Base-by-base conservation (phyloP, 2,797 vertebrate species). In the Rhinoraja longicauda region DNA sequence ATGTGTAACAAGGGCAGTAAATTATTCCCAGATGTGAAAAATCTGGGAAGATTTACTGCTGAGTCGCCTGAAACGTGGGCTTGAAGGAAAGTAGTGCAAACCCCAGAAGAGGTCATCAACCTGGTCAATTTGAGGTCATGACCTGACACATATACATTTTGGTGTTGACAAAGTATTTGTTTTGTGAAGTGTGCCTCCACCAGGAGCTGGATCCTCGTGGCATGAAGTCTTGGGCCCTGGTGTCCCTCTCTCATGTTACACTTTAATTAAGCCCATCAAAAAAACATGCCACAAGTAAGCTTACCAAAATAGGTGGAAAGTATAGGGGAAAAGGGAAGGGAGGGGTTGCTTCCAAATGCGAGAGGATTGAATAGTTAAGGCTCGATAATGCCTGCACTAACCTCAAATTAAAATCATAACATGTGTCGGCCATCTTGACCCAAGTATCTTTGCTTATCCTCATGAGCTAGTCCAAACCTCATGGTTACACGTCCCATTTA, bases 21-120 rank as follows among this genome's bases (percentile, higher is more conserved):
- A 88, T 88, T 88, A 67, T 88, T 88, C 84, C 84, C 84, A 88
- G 84, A 88, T 88, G 84, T 88, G 62, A 67, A 67, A 67, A 67
- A 36, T 32, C 59, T 32, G 19, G n/a, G n/a, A 88, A 88, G 84
- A 88, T 88, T 88, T 88, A 88, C 84, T 36, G 62, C 84, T 77
- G 13, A 67, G 62, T 32, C 10, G 84, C 59, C 64, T 88, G 59
- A 88, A 88, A 88, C 59, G 21, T 88, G n/a, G 62, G n/a, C 84
- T 67, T 64, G 84, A 88, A 88, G 84, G 59, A 36, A 88, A 88
- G 39, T 67, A 7, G n/a, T 36, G 84, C 84, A 36, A 88, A 67
- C 62, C 36, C 62, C 1, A 19, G 84, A 88, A 67, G n/a, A 88
- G 84, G 84, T 67, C 84, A 88, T 9, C n/a, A 36, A 67, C 59